Evolutionary conservation across 2,888 invertebrate species (phyloP), one percentile per base, ranked within the genome.

Genomic region (Rhopalosiphum nymphaeae): DNA sequence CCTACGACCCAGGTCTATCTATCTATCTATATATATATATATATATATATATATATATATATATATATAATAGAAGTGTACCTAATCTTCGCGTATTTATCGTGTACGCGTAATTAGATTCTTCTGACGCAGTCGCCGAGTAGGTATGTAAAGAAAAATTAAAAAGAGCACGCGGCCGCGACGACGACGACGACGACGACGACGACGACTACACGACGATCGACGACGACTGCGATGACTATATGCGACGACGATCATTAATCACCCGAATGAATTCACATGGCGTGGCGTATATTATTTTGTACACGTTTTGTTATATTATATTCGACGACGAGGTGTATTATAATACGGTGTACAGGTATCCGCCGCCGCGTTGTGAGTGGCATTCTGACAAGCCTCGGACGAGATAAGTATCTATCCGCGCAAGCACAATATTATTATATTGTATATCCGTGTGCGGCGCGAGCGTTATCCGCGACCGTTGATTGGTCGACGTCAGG

Each of bases 401-500:
- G 89, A 91, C 89, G 93, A 57, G 93, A 94, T 94, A 94, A 94
- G 93, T 49, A 94, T 94, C 90, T 61, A 42, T 25, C 56, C 67
- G 91, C 44, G 61, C 86, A 57, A 13, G 44, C 86, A 36, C 36
- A 42, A 49, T 88, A 49, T 88, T 87, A 88, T 88, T 57, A 36
- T 78, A 78, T 78, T 67, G n/a, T 67, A 78, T 78, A 78, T 78
- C 78, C 78, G 91, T 85, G 85, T 53, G 53, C 84, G 91, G 57
- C n/a, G 85, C 46, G 87, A 57, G 78, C 42, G 91, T 89, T 93
- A 89, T 93, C 89, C 84, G 89, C 89, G 89, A 89, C 89, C 93
- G 93, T 93, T 93, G 93, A 93, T 93, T 93, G 93, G 93, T 90
- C 85, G 84, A 90, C 93, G 90, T 93, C 93, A 93, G 93, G 93